Evolutionary conservation across 1,140 invertebrate species (phyloP).

Genomic region (Pectinophora gossypiella): DNA sequence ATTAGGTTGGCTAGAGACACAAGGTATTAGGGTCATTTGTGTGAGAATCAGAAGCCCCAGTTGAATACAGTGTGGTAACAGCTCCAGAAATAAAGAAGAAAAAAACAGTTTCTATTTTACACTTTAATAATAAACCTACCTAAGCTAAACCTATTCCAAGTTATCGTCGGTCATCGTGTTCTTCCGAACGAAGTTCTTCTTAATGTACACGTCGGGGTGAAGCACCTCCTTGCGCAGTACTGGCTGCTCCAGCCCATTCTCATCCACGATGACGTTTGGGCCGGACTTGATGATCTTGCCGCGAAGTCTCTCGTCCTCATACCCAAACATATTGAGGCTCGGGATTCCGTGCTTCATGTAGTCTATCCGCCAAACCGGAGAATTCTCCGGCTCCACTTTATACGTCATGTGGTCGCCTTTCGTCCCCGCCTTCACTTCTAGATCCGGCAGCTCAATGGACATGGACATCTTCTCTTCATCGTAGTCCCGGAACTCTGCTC

Average conservation of each 20-base stretch:
- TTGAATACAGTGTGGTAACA: no score
- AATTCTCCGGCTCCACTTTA: constrained; percentile 31
- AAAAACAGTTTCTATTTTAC: no score
- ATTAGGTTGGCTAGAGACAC: no score
- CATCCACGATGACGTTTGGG: constrained; percentile 28
- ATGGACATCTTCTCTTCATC: constrained; percentile 50
- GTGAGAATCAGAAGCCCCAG: no score
- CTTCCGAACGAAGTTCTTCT: constrained; percentile 48
- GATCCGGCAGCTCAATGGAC: constrained; percentile 43
- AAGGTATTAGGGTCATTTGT: no score
- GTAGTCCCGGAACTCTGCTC: constrained; percentile 28
- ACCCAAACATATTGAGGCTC: constrained; percentile 35
- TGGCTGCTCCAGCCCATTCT: constrained; percentile 15
- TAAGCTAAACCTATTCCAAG: no score
- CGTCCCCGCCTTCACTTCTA: constrained; percentile 20
- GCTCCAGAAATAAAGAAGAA: no score
- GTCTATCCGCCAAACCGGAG: constrained; percentile 54
- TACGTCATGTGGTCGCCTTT: constrained; percentile 36
- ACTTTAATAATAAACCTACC: no score
- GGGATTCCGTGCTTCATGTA: constrained; percentile 57
- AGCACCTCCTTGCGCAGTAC: constrained; percentile 33
- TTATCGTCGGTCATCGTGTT: no score
- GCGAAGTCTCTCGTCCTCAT: constrained; percentile 25
- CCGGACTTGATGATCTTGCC: constrained; percentile 37
- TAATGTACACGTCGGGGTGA: constrained; percentile 54